Evolutionary conservation across 1,140 invertebrate genomes (phyloP), one percentile per base, ranked within the genome.

Genomic region (Neodiprion virginianus): DNA sequence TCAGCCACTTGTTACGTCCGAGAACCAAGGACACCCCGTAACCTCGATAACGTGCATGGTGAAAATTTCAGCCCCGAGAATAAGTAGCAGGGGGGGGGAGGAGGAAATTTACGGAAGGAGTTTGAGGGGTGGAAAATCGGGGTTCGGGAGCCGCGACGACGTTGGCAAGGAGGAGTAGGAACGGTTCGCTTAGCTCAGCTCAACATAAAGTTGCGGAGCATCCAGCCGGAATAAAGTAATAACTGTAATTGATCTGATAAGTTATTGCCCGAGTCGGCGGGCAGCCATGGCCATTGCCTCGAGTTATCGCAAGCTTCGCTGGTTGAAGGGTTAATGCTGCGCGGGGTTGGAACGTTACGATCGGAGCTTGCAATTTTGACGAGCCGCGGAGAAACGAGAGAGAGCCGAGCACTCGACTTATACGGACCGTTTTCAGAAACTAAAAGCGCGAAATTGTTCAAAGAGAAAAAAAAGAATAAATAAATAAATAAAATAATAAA

Each of bases 201-300:
- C 75, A 77, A 78, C 78, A 79, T 81, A 80, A 86, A 85, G 78
- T 84, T 83, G 74, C 66, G 72, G 77, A 75, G 79, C 79, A 76
- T 83, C 78, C 79, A 80, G 79, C 77, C 70, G 76, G 81, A 87
- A 86, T 85, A 86, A 86, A 86, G 85, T 86, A 87, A 85, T 85
- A 85, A 84, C 84, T 83, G 80, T 86, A 86, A 86, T 86, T 86
- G 84, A 87, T 86, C 85, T 83, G 84, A 87, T 87, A 87, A 86
- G 80, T 85, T 86, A 84, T 85, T 82, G 84, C 79, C 70, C 75
- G 28, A 40, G 28, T 40, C 28, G 28, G 28, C 28, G 28, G 28
- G 28, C 28, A 40, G 28, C 28, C 28, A 40, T 40, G 72, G 48
- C 21, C 75, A 69, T 71, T 74, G 69, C 17, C 47, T 11, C 67